phyloP scores from a whole-genome alignment of 2,113 vertebrate species.

The Cnemophilus loriae region DNA sequence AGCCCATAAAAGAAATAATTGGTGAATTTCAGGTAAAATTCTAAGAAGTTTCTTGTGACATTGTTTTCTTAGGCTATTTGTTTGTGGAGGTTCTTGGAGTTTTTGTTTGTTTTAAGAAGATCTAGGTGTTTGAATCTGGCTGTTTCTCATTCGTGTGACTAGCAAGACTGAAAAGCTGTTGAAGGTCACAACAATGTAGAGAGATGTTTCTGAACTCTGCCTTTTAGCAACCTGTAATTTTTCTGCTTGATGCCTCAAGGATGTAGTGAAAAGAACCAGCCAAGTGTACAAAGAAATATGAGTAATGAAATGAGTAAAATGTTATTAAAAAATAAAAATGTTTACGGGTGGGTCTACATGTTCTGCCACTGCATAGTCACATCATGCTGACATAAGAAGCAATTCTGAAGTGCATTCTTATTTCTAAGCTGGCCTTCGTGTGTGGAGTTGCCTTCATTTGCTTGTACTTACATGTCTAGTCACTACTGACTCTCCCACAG shows the following conservation, averaged over 20 bases:
- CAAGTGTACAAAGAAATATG: neutral
- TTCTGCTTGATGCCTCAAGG: neutral
- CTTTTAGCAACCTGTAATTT: neutral
- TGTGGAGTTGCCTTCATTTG: neutral
- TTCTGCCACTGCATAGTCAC: neutral
- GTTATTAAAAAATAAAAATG: neutral
- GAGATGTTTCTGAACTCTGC: neutral
- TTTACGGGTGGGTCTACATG: neutral
- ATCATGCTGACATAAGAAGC: neutral
- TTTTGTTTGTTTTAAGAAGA: neutral
- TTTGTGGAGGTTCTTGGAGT: neutral
- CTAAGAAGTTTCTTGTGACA: neutral
- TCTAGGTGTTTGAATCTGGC: neutral
- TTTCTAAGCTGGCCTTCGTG: neutral
- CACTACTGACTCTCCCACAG: conserved; percentile 1
- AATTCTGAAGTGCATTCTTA: neutral
- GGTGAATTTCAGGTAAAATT: neutral
- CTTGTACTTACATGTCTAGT: neutral
- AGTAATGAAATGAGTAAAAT: too few species aligned
- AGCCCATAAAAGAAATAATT: neutral
- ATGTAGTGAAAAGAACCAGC: neutral
- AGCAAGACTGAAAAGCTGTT: neutral
- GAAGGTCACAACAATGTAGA: neutral
- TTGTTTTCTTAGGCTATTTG: neutral
- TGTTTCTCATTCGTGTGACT: neutral